These are phyloP conservation scores for Chalcis sispes DNA, from an alignment of 2,888 invertebrate genomes.

Conservation along the genomic window DNA sequence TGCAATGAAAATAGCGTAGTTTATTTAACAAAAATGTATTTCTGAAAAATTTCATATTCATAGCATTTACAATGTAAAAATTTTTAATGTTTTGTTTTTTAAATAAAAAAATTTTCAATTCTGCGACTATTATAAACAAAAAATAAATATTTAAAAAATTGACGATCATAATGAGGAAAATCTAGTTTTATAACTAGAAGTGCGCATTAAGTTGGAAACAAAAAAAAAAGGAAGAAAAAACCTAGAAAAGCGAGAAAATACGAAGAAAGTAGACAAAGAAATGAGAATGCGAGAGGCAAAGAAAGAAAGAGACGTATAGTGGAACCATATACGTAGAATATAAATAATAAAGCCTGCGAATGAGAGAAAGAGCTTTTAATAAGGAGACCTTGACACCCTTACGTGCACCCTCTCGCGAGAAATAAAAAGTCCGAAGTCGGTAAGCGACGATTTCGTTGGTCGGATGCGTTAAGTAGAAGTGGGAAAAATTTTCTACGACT, in stretches of 20 bases:
- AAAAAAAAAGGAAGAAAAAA: constrained; percentile 12
- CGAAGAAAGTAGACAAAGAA: constrained; percentile 1
- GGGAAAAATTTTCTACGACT: too few relatives aligned
- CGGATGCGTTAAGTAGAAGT: constrained; percentile 1
- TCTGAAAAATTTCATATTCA: too few relatives aligned
- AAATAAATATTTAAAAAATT: too few relatives aligned
- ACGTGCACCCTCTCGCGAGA: constrained; percentile 11
- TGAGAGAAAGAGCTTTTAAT: constrained; percentile 50
- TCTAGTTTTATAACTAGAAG: too few relatives aligned
- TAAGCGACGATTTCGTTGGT: constrained; percentile 20
- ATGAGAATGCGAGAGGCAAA: background rate
- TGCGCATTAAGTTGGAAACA: too few relatives aligned
- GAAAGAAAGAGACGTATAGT: background rate
- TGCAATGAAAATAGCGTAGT: too few relatives aligned
- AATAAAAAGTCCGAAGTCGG: constrained; percentile 35
- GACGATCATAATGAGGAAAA: too few relatives aligned
- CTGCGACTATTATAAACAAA: too few relatives aligned
- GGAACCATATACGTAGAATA: background rate
- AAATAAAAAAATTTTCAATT: too few relatives aligned
- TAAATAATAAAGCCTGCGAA: background rate
- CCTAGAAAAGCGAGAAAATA: background rate
- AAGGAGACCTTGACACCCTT: constrained; percentile 55
- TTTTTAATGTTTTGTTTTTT: too few relatives aligned
- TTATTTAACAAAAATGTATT: too few relatives aligned
- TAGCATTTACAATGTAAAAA: too few relatives aligned